Evolutionary conservation across 92 coral and sea anemone genomes (phyloP), one percentile per base, ranked within the genome.

Genomic region (Scolanthus callimorphus): DNA sequence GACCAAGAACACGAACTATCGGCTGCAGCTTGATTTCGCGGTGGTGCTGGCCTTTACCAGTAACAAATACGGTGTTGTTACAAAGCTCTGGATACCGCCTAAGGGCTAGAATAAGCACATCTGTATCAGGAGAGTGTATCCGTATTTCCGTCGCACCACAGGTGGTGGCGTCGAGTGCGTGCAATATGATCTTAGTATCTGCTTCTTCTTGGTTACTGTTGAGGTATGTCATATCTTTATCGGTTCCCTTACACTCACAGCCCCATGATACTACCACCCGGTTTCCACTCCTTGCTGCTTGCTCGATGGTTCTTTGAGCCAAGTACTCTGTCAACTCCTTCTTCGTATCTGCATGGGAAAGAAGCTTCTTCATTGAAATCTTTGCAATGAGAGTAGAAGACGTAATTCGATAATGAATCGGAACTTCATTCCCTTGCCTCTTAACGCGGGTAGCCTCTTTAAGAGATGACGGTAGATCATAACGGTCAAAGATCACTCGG

Each of bases 201-300:
- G 83, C 80, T 37, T 70, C 85, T 43, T 84, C 82, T 20, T 84
- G 91, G 51, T 68, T 43, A 49, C 82, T 78, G 34, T 50, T 65
- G 2, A 84, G 82, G 43, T 78, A 46, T 10, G 68, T 41, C 45
- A 25, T 46, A 49, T 84, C 59, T 53, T 34, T 62, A 11, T 57
- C 63, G 0, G 63, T 67, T 17, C 76, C 88, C 61, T 48, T 9
- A 28, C 88, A 69, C 17, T 41, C n/a, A 39, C 59, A 25, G 3
- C 59, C 77, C 67, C 70, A 79, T 9, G 69, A 55, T 0, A 71
- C 81, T 30, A 52, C 65, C 8, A 60, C 23, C 34, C 61, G 15
- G 15, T 17, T 25, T 34, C 60, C 67, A 44, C 25, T 29, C 46
- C 49, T 1, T 47, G 15, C 27, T 0, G 56, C 39, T 1, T 46